Percentiles rank a stretch among this genome's conserved stretches.
Evolutionary conservation across 2,888 invertebrate genomes (phyloP).

Genomic region (Apamea anceps): DNA sequence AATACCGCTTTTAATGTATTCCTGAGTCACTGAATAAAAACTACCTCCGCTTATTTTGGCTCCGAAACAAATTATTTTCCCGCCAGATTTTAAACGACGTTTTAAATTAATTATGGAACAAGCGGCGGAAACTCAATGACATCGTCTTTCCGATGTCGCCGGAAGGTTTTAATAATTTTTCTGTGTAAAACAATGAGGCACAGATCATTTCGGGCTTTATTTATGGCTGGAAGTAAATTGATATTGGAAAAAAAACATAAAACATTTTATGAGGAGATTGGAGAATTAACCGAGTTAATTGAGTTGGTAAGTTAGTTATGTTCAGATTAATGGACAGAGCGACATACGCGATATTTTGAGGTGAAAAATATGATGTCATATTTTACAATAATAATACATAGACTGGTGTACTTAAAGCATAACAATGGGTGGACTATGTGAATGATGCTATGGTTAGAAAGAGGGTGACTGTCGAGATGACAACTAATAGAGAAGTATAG

Average conservation of each 20-base stretch:
- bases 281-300: constrained; percentile 34
- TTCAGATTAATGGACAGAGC: constrained; percentile 15
- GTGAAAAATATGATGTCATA: constrained; percentile 26
- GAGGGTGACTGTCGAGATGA: no score
- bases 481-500: no score
- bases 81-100: constrained; percentile 56
- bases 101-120: constrained; percentile 61
- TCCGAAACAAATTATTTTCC: constrained; percentile 51
- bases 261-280: constrained; percentile 25
- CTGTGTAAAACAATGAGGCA: constrained; percentile 23
- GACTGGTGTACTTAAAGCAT: background rate
- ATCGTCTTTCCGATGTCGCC: constrained; percentile 54
- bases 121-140: constrained; percentile 60
- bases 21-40: constrained; percentile 47
- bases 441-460: no score
- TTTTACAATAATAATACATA: background rate
- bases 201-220: constrained; percentile 52
- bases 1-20: constrained; percentile 37
- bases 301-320: constrained; percentile 34
- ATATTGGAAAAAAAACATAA: constrained; percentile 25
- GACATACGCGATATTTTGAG: background rate
- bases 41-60: constrained; percentile 44
- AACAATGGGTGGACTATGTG: no score
- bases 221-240: constrained; percentile 42
- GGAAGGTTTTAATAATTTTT: constrained; percentile 42